Base-by-base conservation (phyloP, 1,140 invertebrate species). In the Eciton burchellii region DNA sequence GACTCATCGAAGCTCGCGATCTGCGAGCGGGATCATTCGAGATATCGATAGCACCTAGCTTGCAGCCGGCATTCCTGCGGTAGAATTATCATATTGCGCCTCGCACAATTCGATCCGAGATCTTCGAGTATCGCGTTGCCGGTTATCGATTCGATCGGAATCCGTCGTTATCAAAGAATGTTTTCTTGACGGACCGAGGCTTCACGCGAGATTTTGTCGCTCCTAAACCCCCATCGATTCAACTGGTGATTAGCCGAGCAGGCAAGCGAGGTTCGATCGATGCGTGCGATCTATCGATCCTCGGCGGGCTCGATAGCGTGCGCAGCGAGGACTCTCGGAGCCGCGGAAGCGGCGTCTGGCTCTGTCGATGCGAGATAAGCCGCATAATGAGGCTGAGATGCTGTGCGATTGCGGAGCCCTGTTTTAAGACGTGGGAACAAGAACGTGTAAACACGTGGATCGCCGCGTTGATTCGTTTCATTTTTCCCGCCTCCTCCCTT, bases 401-500 rank as follows among this genome's bases (percentile, higher is more conserved):
- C 66, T 72, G 45, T 21, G 52, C 84, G 86, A 87, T 87, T 87
- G 84, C 84, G 68, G 81, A 86, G 81, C 56, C 56, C 84, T 73
- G 86, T 74, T 65, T 81, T 82, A 56, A 86, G 70, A 86, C 86
- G 86, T 87, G 86, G 86, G 86, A 87, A 87, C 85, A 87, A 59
- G 86, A 87, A 87, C 86, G 86, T 87, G 85, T 87, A 87, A 86
- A 87, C 85, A 87, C 85, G 84, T 86, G 84, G 85, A 86, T 79
- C 83, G 47, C 76, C 66, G n/a, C 77, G 59, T 57, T 35, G 57
- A 52, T 41, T 77, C 43, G 59, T 63, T 83, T 81, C 77, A 74
- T 73, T 81, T 77, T 81, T 82, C 68, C 19, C 79, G 54, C 29
- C 6, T 43, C 35, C 29, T 24, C 54, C 43, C 65, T 79, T 56